Conservation (phyloP, 2,797 vertebrate genomes). For the Tinamus major region DNA sequence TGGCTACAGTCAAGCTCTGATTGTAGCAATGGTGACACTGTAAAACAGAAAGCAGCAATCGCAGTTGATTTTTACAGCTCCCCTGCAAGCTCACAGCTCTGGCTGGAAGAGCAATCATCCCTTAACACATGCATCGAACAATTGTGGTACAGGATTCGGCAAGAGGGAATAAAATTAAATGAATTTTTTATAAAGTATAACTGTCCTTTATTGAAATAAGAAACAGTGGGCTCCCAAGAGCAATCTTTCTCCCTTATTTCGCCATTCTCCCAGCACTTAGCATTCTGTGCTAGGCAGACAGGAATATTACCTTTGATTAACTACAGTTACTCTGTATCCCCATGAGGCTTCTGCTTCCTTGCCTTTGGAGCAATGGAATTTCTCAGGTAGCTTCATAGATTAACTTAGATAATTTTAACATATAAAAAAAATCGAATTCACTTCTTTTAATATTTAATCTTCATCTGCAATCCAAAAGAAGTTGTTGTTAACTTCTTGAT, state of each 20-base stretch:
- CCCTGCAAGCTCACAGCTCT: not conserved
- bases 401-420: conserved; percentile 11
- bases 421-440: conserved; percentile 24
- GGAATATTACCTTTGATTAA: conserved; percentile 42
- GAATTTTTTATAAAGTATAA: conserved; percentile 12
- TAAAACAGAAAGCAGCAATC: not conserved
- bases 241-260: not conserved
- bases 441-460: not conserved
- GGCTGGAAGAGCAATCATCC: not conserved
- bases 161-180: conserved; percentile 26
- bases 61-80: conserved; percentile 36
- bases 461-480: not conserved
- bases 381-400: not conserved
- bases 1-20: not conserved
- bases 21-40: not conserved
- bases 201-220: conserved; percentile 29
- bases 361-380: conserved; percentile 29
- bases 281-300: not conserved
- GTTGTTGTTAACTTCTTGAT: conserved; percentile 2
- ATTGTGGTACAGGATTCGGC: not conserved
- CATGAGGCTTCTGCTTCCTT: not conserved
- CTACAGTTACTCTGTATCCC: not conserved
- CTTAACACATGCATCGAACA: not conserved
- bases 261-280: conserved; percentile 1
- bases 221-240: conserved; percentile 21